A percentile compares a stretch with the other conserved stretches of the same genome.
Evolutionary conservation across 2,888 invertebrate genomes (phyloP).

Genomic region (Choreutis nemorana): DNA sequence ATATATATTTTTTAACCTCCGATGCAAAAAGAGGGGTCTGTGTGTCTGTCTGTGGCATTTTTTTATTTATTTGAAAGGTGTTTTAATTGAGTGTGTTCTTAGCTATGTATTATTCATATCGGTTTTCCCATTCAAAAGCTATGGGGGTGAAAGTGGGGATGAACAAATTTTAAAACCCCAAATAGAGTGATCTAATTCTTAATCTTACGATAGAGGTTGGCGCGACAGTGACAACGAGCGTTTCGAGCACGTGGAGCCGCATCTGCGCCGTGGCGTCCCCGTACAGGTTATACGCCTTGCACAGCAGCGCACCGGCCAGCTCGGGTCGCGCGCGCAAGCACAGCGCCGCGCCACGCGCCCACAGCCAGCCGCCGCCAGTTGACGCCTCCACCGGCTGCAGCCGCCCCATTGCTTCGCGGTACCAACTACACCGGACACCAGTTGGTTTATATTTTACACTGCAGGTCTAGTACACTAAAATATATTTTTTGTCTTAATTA

Average conservation of each 20-base stretch:
- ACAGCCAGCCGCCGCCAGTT: constrained; percentile 59
- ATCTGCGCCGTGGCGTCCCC: constrained; percentile 73
- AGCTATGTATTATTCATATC: too few relatives aligned
- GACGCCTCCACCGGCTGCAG: constrained; percentile 11
- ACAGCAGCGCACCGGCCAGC: constrained; percentile 73
- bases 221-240: constrained; percentile 66
- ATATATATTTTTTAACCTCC: too few relatives aligned
- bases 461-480: too few relatives aligned
- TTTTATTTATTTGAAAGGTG: too few relatives aligned
- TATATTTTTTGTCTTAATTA: too few relatives aligned
- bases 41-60: too few relatives aligned
- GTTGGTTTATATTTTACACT: too few relatives aligned
- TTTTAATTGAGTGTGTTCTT: too few relatives aligned
- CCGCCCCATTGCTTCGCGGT: constrained; percentile 59
- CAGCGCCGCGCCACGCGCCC: constrained; percentile 75
- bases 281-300: constrained; percentile 72
- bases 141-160: background rate
- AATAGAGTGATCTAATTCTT: too few relatives aligned
- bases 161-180: too few relatives aligned
- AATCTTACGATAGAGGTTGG: constrained; percentile 65
- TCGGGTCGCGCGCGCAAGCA: constrained; percentile 70
- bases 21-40: too few relatives aligned
- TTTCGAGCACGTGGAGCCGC: constrained; percentile 67
- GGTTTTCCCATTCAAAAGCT: too few relatives aligned
- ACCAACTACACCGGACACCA: constrained; percentile 6